Evolutionary conservation across 2,888 invertebrate species (phyloP).

Genomic region (Scaptomyza tumidula): DNA sequence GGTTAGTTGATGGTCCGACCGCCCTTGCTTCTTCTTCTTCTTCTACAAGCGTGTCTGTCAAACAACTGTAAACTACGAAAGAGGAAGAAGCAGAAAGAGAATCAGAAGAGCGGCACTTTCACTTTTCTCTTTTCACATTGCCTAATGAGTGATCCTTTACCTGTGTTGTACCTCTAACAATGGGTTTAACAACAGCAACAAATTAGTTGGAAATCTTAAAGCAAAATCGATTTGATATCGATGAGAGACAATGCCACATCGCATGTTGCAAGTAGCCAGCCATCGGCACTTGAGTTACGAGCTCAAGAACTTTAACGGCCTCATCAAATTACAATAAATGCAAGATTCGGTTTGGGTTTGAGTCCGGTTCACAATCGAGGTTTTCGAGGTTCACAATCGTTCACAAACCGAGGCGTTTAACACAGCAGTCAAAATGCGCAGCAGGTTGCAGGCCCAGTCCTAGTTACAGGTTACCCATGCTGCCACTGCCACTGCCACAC

Average conservation of each 20-base stretch:
- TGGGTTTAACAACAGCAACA: slow-evolving; percentile 26
- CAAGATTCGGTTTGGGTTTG: neutral
- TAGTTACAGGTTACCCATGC: slow-evolving; percentile 13
- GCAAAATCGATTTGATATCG: slow-evolving; percentile 77
- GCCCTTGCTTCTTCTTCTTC: slow-evolving; percentile 12
- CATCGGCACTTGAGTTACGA: slow-evolving; percentile 67
- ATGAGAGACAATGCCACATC: slow-evolving; percentile 51
- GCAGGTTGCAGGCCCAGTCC: slow-evolving; percentile 56
- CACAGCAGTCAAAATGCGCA: slow-evolving; percentile 64
- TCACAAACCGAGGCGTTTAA: slow-evolving; percentile 46
- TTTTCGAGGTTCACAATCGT: neutral
- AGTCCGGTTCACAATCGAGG: neutral
- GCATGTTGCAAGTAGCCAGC: slow-evolving; percentile 40
- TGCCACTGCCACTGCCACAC: slow-evolving; percentile 1
- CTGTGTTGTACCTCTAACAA: slow-evolving; percentile 54
- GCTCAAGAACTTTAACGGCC: slow-evolving; percentile 44
- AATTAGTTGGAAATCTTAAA: slow-evolving; percentile 63
- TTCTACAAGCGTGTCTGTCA: slow-evolving; percentile 34
- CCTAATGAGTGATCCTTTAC: slow-evolving; percentile 78
- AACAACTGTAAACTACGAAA: slow-evolving; percentile 59
- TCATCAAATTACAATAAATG: slow-evolving; percentile 57
- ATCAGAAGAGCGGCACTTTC: slow-evolving; percentile 61
- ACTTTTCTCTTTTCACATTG: slow-evolving; percentile 57
- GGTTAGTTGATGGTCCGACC: neutral
- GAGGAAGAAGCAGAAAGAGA: neutral